These are phyloP conservation scores for Dasypolia templi DNA, from an alignment of 2,888 invertebrate species.

Conservation along the genomic window DNA sequence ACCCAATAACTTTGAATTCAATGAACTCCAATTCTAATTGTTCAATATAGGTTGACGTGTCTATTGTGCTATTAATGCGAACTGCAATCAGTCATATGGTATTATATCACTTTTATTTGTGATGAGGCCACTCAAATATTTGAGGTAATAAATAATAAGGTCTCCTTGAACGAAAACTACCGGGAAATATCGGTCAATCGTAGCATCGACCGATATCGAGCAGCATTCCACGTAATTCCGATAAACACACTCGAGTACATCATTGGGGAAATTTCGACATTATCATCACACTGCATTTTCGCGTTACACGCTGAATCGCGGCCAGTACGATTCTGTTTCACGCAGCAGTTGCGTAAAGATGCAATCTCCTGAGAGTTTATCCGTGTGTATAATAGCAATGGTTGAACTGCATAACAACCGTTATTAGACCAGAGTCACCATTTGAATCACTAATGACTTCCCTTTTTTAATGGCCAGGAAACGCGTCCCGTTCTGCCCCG, in stretches of 20 bases:
- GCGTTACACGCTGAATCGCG: slow-evolving; percentile 57
- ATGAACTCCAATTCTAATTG: slow-evolving; percentile 55
- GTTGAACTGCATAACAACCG: slow-evolving; percentile 78
- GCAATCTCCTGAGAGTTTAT: slow-evolving; percentile 79
- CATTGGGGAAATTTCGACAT: slow-evolving; percentile 63
- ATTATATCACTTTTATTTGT: slow-evolving; percentile 14
- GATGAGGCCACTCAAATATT: slow-evolving; percentile 36
- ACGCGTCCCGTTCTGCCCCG: slow-evolving; percentile 76
- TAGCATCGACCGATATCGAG: slow-evolving; percentile 59
- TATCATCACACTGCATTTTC: slow-evolving; percentile 62
- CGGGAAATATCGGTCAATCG: slow-evolving; percentile 59
- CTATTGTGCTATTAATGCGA: slow-evolving; percentile 27
- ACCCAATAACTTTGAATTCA: slow-evolving; percentile 61
- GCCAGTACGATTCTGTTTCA: slow-evolving; percentile 70
- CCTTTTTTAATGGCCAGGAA: slow-evolving; percentile 83
- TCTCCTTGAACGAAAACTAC: slow-evolving; percentile 54
- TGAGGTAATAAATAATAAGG: slow-evolving; percentile 44
- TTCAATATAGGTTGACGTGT: slow-evolving; percentile 30
- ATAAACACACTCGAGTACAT: slow-evolving; percentile 51
- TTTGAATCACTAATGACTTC: slow-evolving; percentile 86
- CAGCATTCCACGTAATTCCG: slow-evolving; percentile 44
- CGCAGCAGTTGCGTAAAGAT: slow-evolving; percentile 80
- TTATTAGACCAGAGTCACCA: slow-evolving; percentile 82
- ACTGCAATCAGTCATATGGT: slow-evolving; percentile 22
- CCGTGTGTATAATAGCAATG: slow-evolving; percentile 82